Evolutionary conservation across 2,113 vertebrate species (phyloP), one percentile per base, ranked within the genome.

Genomic region (Rana temporaria): DNA sequence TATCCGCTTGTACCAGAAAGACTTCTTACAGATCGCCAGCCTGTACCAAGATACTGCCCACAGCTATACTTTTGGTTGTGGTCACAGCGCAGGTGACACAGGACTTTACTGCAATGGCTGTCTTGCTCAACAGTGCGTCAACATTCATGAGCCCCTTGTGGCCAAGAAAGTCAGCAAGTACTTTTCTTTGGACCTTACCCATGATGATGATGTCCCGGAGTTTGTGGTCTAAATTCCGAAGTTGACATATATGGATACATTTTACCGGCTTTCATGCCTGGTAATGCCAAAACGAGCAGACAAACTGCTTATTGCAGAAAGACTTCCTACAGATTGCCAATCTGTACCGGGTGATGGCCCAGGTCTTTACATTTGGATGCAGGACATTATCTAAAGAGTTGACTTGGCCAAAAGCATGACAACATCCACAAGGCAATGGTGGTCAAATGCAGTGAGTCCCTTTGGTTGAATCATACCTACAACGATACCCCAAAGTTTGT

Each of bases 161-260:
- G 96, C 96, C 90, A 99, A 99, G 89, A 96, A 98, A 91, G 94
- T 97, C 91, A 99, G 96, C 95, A 99, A 99, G 81, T 99, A 99
- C 91, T 98, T 98, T 88, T 99, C 98, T 19, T 88, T 99, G 91
- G 97, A 99, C 84, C 95, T 99, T 78, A 96, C 94, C 84, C 94
- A 93, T 0, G 97, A 99, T 0, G 97, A 99, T 0, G 97, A 99
- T 82, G 94, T 98, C 22, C 97, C 97, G 0, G 98, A 99, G 90
- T 99, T 99, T 0, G 97, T 99, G 4, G 98, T 99, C 63, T 99
- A 93, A 98, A 48, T 11, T 1, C 59, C 24, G 12, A 11, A 4
- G 32, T 20, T 20, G 59, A 38, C 60, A 62, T 18, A 65, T 26
- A 65, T 26, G 30, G 63, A 65, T 12, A 5, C 16, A 18, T 65